Evolutionary conservation across 2,888 invertebrate genomes (phyloP), one percentile per base, ranked within the genome.

Genomic region (Melanotus villosus): DNA sequence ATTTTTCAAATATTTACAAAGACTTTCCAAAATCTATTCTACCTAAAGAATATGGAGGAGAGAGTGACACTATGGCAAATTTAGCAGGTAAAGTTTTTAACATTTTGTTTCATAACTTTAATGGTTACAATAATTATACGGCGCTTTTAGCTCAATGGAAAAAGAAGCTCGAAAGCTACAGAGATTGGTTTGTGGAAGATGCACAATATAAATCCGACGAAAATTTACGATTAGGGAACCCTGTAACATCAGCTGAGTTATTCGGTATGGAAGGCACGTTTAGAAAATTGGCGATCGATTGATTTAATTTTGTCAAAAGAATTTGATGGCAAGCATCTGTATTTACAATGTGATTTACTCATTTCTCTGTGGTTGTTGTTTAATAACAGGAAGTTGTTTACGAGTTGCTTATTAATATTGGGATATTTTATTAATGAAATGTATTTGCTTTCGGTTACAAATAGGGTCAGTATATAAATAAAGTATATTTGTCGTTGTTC

Each of bases 111-210:
- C 7, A 26, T 26, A 26, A 32, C 1, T 32, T 32, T n/a, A 26
- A 7, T 26, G 3, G 12, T 2, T 6, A n/a, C n/a, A 12, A 14
- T 45, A 21, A 45, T 1, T 2, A 45, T 16, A 6, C 4, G 1
- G 9, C 3, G 7, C 3, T 26, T 26, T 7, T 26, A 26, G 26
- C 26, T 26, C 26, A 26, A 26, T 89, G 89, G 88, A 85, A 82
- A 32, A 80, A 84, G 32, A 88, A 88, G 75, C 81, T 88, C 6
- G 83, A 87, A 76, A 85, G 85, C 41, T 85, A 87, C 75, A 80
- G 84, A 23, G 82, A 85, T 7, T 89, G 87, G 85, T 82, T 89
- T 56, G 80, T 87, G 50, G 88, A 89, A 73, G 88, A 89, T 65
- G 75, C 77, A 7, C 80, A 81, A 45, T 85, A 83, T 47, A 78